Evolutionary conservation across 35 echinoderm and acorn worm genomes (phyloP).

Genomic region (Ptychodera flava): DNA sequence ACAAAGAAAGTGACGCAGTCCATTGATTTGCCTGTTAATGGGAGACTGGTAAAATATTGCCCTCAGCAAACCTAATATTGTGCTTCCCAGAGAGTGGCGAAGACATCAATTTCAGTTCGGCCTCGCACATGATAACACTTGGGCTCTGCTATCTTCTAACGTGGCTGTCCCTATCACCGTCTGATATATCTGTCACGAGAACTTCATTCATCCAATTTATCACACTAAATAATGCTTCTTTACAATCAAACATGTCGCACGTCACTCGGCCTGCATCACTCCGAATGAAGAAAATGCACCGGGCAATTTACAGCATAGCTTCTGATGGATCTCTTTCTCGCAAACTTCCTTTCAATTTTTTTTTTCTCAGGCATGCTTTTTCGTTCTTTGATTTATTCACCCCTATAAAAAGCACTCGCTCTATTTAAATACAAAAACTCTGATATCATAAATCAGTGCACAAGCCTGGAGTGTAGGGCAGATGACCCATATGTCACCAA

Average conservation of each 20-base stretch:
- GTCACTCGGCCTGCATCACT: neutral
- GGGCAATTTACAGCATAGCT: neutral
- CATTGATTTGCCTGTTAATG: neutral
- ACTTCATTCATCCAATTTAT: neutral
- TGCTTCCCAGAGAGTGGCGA: neutral
- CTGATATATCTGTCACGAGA: neutral
- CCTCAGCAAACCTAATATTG: neutral
- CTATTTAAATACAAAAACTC: neutral
- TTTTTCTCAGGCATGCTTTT: too few relatives aligned
- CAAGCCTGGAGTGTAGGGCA: neutral
- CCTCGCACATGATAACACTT: neutral
- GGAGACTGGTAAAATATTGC: neutral
- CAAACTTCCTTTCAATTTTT: neutral
- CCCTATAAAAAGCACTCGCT: too few relatives aligned
- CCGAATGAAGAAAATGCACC: too few relatives aligned
- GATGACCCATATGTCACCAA: neutral
- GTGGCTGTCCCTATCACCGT: neutral
- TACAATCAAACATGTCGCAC: neutral
- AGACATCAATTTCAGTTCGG: neutral
- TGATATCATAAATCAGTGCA: neutral
- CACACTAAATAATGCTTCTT: neutral
- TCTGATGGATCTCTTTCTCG: neutral
- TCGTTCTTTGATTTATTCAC: too few relatives aligned
- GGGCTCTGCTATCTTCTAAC: neutral
- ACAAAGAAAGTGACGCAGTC: neutral